A percentile compares a stretch with the other conserved stretches of the same genome.
phyloP scores from a whole-genome alignment of 2,797 vertebrate species.

The Cercopithecus hamlyni region DNA sequence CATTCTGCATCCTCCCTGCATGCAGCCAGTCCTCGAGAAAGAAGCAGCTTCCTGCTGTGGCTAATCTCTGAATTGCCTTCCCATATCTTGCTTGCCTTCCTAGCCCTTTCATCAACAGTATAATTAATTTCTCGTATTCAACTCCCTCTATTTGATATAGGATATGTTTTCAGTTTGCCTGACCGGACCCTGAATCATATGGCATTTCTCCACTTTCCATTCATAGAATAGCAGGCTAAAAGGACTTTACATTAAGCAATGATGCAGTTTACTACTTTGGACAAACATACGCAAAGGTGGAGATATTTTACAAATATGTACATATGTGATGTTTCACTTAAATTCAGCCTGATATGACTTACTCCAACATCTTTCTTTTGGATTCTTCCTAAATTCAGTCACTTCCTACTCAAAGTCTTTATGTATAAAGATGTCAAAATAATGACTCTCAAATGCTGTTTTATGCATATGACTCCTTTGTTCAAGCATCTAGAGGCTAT shows the following conservation, averaged over 20 bases:
- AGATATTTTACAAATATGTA: background rate
- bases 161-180: background rate
- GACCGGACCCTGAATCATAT: background rate
- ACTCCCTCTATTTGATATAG: background rate
- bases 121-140: constrained; percentile 7
- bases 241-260: background rate
- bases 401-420: background rate
- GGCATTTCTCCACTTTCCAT: background rate
- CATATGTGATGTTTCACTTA: background rate
- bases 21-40: background rate
- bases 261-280: background rate
- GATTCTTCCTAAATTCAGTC: background rate
- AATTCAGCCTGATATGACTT: background rate
- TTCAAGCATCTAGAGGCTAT: background rate
- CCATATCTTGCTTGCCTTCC: background rate
- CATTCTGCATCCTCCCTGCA: background rate
- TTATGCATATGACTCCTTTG: background rate
- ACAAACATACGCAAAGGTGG: background rate
- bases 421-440: background rate
- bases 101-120: background rate
- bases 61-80: background rate
- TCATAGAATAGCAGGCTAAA: background rate
- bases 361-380: background rate
- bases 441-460: background rate
- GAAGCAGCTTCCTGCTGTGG: background rate